Conservation (phyloP, 2,888 invertebrate genomes). For the Drosophila neotestacea region DNA sequence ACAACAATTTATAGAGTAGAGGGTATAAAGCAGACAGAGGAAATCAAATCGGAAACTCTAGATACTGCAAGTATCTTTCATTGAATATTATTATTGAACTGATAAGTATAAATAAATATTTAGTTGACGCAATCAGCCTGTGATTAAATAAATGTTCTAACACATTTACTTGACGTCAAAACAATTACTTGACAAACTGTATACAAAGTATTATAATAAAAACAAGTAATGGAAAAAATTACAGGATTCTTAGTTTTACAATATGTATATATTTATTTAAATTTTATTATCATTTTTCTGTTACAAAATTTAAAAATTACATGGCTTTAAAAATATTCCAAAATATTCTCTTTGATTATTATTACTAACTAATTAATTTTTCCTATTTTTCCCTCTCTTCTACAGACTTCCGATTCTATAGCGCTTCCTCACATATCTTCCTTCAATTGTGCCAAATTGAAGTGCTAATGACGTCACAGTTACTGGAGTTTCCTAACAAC, state of each 20-base stretch:
- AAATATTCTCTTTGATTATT: too few species aligned
- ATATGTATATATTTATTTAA: too few species aligned
- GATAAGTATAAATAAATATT: conserved; percentile 3
- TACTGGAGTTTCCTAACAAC: conserved; percentile 17
- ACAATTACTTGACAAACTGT: too few species aligned
- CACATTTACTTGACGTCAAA: too few species aligned
- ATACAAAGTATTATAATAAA: too few species aligned
- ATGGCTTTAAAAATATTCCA: too few species aligned
- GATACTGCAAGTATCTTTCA: conserved; percentile 1
- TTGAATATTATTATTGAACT: background rate
- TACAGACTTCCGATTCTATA: conserved; percentile 15
- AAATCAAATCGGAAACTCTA: conserved; percentile 13
- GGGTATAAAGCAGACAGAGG: background rate
- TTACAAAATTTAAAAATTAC: too few species aligned
- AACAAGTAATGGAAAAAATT: too few species aligned
- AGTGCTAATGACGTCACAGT: conserved; percentile 6
- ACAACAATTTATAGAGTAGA: background rate
- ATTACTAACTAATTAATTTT: background rate
- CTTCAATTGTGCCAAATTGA: conserved; percentile 21
- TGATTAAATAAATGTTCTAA: background rate
- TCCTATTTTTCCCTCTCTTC: background rate
- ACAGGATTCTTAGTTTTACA: too few species aligned
- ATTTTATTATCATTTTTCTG: too few species aligned
- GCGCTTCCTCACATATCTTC: conserved; percentile 18
- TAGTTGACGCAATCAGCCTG: conserved; percentile 9